A percentile compares a stretch with the other conserved stretches of the same genome.
These are phyloP conservation scores for Rhopalosiphum nymphaeae DNA, from an alignment of 2,888 invertebrate genomes.

Conservation along the genomic window DNA sequence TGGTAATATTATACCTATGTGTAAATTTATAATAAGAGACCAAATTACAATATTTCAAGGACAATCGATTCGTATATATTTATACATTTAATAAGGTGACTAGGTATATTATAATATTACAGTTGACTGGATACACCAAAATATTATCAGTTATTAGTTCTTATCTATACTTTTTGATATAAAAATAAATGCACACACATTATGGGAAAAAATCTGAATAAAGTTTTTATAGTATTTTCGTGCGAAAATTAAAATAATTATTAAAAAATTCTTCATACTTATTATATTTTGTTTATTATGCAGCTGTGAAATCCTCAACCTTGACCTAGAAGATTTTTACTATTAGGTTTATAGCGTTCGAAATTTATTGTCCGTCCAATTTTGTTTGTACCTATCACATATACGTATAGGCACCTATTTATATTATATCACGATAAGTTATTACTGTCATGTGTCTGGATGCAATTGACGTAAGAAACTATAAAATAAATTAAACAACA, in stretches of 20 bases:
- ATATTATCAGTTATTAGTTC: not conserved
- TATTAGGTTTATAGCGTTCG: constrained; percentile 8
- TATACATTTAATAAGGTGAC: not conserved
- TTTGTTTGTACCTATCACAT: not conserved
- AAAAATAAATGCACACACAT: not conserved
- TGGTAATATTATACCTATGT: not conserved
- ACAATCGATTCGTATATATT: not conserved
- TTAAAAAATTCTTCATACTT: not conserved
- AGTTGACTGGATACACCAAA: not conserved
- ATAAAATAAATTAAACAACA: constrained; percentile 48
- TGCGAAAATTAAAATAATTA: not conserved
- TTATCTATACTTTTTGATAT: not conserved
- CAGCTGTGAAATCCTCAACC: constrained; percentile 26
- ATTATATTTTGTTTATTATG: not conserved
- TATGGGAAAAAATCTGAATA: not conserved
- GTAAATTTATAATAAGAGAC: not conserved
- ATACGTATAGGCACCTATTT: constrained; percentile 7
- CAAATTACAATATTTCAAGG: not conserved
- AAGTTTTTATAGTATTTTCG: not conserved
- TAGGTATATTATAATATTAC: not conserved
- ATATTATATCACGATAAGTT: constrained; percentile 38
- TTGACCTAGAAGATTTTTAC: constrained; percentile 47
- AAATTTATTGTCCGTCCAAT: constrained; percentile 24
- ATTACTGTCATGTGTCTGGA: constrained; percentile 16
- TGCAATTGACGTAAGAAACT: constrained; percentile 30